phyloP scores from a whole-genome alignment of 2,113 vertebrate genomes.

The Catharus fuscescens region DNA sequence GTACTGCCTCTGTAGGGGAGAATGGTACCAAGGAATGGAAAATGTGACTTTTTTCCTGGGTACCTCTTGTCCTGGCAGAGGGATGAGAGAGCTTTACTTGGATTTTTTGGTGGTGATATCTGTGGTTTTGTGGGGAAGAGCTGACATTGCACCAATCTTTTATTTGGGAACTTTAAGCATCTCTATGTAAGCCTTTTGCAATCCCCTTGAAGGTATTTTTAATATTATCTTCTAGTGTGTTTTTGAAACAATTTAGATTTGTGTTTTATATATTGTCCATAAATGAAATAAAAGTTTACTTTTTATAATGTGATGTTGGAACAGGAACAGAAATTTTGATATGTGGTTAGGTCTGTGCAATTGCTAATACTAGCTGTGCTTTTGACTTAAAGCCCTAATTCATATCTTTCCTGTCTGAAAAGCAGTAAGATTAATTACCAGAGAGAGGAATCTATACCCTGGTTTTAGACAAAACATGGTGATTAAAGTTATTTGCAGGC shows the following conservation, averaged over 20 bases:
- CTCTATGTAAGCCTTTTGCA: fast-evolving
- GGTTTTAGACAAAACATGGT: background rate
- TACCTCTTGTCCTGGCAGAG: background rate
- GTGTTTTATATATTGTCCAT: background rate
- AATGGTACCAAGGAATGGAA: background rate
- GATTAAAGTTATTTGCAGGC: background rate
- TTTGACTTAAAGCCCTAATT: background rate
- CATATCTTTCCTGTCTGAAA: background rate
- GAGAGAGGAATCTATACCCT: background rate
- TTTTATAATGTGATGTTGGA: background rate
- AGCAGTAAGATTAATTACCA: background rate
- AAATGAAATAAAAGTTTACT: background rate
- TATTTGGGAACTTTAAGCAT: background rate
- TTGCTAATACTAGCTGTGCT: background rate
- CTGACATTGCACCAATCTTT: background rate
- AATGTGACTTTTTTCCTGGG: background rate
- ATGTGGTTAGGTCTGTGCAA: fast-evolving
- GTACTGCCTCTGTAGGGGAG: background rate
- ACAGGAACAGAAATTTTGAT: background rate
- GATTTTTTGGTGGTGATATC: background rate
- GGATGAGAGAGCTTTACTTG: background rate
- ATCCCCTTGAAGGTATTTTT: background rate
- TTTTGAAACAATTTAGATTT: background rate
- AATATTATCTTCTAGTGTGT: background rate
- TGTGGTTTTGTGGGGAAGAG: background rate